Percentiles rank a stretch among this genome's conserved stretches.
These are phyloP conservation scores for Xestia xanthographa DNA, from an alignment of 2,888 invertebrate species.

Conservation along the genomic window DNA sequence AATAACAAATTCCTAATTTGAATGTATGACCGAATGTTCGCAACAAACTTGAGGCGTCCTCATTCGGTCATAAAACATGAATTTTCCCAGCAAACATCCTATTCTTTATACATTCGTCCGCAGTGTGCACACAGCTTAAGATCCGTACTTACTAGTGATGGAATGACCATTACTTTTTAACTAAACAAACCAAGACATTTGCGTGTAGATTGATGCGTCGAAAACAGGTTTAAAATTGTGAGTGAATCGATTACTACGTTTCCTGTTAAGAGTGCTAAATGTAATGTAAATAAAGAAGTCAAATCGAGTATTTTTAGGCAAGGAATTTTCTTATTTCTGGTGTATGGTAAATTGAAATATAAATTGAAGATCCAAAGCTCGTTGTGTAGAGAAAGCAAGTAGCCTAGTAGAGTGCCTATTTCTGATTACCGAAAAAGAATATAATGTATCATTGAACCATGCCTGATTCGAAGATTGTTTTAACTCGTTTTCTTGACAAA, in stretches of 20 bases:
- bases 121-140: constrained; percentile 15
- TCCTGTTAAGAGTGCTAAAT: constrained; percentile 47
- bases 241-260: constrained; percentile 44
- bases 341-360: constrained; percentile 4
- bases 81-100: background rate
- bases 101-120: background rate
- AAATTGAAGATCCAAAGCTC: background rate
- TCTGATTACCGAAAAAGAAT: constrained; percentile 3
- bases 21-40: background rate
- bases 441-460: constrained; percentile 1
- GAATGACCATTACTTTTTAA: constrained; percentile 46
- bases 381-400: too few species aligned
- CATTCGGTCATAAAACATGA: background rate
- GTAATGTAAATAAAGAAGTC: constrained; percentile 42
- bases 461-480: background rate
- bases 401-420: background rate
- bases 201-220: constrained; percentile 50
- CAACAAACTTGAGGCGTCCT: background rate
- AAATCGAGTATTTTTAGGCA: constrained; percentile 32
- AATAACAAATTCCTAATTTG: background rate
- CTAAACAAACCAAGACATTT: constrained; percentile 47
- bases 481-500: background rate
- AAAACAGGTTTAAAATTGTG: constrained; percentile 53
- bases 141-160: constrained; percentile 29
- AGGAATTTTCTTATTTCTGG: constrained; percentile 31